These are phyloP conservation scores for Albula goreensis DNA, from an alignment of 2,113 vertebrate species.

Conservation along the genomic window DNA sequence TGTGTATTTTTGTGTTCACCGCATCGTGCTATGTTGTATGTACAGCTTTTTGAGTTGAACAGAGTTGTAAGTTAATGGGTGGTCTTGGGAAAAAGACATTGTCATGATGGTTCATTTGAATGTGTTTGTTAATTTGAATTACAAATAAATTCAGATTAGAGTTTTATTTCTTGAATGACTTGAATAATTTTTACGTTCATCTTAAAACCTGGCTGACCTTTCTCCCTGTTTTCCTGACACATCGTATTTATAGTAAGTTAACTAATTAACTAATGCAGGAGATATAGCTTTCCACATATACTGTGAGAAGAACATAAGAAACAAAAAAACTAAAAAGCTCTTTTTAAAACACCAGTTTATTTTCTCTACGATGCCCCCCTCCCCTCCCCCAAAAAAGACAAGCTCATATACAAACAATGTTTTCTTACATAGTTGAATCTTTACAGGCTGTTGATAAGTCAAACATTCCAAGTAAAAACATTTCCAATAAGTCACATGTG, in stretches of 20 bases:
- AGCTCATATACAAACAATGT: slow-evolving; percentile 49
- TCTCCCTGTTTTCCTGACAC: too few species aligned
- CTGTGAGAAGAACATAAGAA: not conserved
- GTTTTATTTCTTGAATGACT: too few species aligned
- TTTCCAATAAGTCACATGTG: slow-evolving; percentile 35
- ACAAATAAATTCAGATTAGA: too few species aligned
- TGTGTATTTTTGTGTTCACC: slow-evolving; percentile 47
- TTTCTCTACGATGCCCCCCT: slow-evolving; percentile 45
- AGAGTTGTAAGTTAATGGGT: too few species aligned
- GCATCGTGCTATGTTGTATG: not conserved
- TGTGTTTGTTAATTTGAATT: too few species aligned
- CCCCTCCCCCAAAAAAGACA: slow-evolving; percentile 36
- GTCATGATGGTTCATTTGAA: too few species aligned
- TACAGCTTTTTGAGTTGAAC: not conserved
- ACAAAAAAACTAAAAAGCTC: not conserved
- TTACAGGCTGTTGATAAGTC: slow-evolving; percentile 41
- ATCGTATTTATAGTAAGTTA: too few species aligned
- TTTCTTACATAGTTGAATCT: slow-evolving; percentile 43
- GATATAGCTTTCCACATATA: not conserved
- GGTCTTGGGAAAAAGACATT: too few species aligned
- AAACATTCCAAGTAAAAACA: slow-evolving; percentile 35
- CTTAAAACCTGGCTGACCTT: too few species aligned
- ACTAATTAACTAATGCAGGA: not conserved
- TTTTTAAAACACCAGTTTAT: slow-evolving; percentile 56
- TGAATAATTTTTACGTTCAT: too few species aligned